phyloP scores from a whole-genome alignment of 2,797 vertebrate genomes.

The Syndactyla subalaris region DNA sequence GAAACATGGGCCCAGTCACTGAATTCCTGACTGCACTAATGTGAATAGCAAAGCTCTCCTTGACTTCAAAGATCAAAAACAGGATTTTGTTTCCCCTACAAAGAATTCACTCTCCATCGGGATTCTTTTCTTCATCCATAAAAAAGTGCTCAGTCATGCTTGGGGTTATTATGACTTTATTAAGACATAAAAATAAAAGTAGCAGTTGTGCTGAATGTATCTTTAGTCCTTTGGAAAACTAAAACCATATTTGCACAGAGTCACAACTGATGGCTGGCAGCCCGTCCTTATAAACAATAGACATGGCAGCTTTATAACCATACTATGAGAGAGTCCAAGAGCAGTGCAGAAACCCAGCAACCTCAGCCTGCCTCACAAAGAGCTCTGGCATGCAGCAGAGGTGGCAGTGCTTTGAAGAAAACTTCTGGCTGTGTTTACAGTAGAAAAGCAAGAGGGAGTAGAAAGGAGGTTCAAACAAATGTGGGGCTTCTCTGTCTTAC shows the following conservation, averaged over 20 bases:
- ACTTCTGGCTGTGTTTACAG: background rate
- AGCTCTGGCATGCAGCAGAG: background rate
- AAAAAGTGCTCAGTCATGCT: background rate
- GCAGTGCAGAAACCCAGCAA: conserved; percentile 7
- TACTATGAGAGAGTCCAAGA: background rate
- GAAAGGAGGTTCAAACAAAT: background rate
- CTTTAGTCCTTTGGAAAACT: background rate
- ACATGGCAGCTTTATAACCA: background rate
- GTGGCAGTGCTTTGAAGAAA: background rate
- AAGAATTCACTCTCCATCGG: background rate
- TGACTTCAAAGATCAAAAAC: conserved; percentile 3
- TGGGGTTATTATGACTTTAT: conserved; percentile 2
- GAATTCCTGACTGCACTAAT: background rate
- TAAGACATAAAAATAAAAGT: background rate
- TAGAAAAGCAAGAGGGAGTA: background rate
- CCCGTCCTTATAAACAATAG: background rate
- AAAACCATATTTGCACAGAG: conserved; percentile 42
- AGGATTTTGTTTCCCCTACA: background rate
- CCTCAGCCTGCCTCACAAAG: background rate
- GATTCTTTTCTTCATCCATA: background rate
- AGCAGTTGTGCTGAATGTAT: background rate
- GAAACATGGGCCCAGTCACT: background rate
- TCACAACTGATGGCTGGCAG: background rate
- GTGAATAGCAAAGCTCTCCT: conserved; percentile 11
- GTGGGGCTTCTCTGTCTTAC: background rate